Conservation (phyloP, 2,113 vertebrate species). For the Bufo bufo region DNA sequence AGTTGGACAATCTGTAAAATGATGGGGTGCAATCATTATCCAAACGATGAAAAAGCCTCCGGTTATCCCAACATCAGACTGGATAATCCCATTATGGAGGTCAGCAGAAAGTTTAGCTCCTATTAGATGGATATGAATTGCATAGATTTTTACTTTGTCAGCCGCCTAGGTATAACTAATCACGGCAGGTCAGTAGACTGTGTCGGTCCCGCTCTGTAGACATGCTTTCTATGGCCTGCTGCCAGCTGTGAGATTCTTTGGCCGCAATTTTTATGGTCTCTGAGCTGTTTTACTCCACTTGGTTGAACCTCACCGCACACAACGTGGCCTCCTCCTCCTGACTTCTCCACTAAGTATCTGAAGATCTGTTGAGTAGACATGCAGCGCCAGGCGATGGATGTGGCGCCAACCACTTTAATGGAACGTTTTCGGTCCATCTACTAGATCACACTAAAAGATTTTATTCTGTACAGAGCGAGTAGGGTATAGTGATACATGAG, state of each 20-base stretch:
- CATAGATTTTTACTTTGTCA: neutral
- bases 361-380: neutral
- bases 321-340: neutral
- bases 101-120: too few relatives aligned
- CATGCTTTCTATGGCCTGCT: neutral
- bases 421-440: neutral
- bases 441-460: neutral
- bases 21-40: too few relatives aligned
- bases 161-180: neutral
- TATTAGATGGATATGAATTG: too few relatives aligned
- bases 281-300: neutral
- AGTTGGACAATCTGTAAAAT: too few relatives aligned
- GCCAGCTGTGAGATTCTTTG: neutral
- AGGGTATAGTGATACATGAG: neutral
- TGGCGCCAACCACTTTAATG: neutral
- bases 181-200: neutral
- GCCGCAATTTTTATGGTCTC: neutral
- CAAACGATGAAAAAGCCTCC: too few relatives aligned
- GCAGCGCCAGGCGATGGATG: neutral
- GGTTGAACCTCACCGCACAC: neutral
- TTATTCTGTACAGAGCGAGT: neutral
- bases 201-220: slow-evolving; percentile 1
- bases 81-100: too few relatives aligned
- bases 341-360: neutral
- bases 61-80: too few relatives aligned